Base-by-base conservation (phyloP, 2,797 vertebrate species). In the Alfaro cultratus region DNA sequence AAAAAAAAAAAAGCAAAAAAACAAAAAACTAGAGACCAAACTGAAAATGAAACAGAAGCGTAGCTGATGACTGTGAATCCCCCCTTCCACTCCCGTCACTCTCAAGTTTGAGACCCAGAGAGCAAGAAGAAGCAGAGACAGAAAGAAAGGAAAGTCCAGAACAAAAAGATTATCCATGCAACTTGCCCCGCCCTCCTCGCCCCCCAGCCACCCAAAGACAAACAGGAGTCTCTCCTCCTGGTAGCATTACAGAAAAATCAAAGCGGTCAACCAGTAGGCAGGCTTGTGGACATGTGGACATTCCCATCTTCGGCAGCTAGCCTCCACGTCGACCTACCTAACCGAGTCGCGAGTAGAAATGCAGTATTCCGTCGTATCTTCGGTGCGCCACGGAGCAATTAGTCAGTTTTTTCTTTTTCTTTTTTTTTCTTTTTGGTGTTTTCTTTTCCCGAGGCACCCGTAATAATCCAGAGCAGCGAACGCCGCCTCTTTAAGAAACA, bases 291-390 rank as follows among this genome's bases (percentile, higher is more conserved):
- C 91, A 87, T 92, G 95, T 94, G 96, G 94, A 95, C 94, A 94
- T 96, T 94, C 95, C 95, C 95, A 96, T 95, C 96, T 95, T 85
- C 92, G 97, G 97, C 97, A 98, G 97, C 97, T 98, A 97, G 94
- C 96, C 95, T 93, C 95, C 95, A 92, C 91, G 94, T 95, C 79
- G 88, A 96, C 95, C 95, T 93, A 91, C 93, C 95, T 94, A 90
- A 95, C 94, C 94, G 96, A 93, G 94, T 96, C 86, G 94, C 97
- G 94, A 96, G 96, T 97, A 97, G 96, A 96, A 94, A 96, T 97
- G 96, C 96, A 96, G 97, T 97, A 96, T 98, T 98, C 97, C 94
- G 96, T 97, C 95, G 96, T 96, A 97, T 95, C 96, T 94, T 96
- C 96, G 96, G 94, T 91, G 95, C 68, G 45, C 29, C 41, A 45